These are phyloP conservation scores for Apteryx mantelli DNA, from an alignment of 2,113 vertebrate genomes.

Conservation along the genomic window DNA sequence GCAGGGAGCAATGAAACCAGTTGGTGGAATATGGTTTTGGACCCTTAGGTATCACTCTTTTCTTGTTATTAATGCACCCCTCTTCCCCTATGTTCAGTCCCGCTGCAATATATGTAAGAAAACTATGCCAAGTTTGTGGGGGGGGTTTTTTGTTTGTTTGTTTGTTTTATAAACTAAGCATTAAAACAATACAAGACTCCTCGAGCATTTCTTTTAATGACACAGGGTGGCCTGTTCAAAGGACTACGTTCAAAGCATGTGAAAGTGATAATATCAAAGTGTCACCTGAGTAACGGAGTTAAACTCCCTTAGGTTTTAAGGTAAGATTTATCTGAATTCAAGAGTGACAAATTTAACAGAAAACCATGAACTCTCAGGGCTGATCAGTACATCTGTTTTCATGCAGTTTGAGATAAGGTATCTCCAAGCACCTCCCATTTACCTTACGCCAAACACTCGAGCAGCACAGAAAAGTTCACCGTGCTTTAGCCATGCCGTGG, in stretches of 20 bases:
- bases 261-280: background rate
- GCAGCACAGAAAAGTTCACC: no score
- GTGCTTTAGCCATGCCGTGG: background rate
- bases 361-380: background rate
- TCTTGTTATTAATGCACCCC: background rate
- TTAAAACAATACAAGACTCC: background rate
- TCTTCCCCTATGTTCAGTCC: background rate
- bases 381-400: accelerated
- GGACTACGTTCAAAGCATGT: background rate
- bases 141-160: no score
- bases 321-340: background rate
- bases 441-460: background rate
- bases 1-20: background rate
- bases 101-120: background rate
- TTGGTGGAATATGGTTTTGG: background rate
- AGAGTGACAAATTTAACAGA: background rate
- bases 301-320: background rate
- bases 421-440: accelerated
- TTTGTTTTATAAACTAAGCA: background rate
- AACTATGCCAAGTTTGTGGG: background rate
- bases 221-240: background rate
- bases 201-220: background rate
- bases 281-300: accelerated
- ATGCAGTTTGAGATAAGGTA: background rate
- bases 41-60: background rate